Evolutionary conservation across 2,797 vertebrate genomes (phyloP).

Genomic region (Anas bernieri): DNA sequence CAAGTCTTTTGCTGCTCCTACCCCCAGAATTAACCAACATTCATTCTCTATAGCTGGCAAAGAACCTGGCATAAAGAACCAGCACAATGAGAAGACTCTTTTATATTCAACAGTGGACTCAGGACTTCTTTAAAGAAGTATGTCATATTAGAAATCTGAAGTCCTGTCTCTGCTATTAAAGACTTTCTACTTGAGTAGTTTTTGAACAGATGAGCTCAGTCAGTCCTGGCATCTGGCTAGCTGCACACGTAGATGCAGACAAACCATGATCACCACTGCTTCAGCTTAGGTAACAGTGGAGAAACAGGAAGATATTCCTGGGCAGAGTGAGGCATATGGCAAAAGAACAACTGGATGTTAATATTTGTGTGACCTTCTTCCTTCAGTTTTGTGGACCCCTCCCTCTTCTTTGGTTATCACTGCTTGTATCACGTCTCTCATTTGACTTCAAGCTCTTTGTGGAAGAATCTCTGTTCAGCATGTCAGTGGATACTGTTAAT

Average conservation of each 20-base stretch:
- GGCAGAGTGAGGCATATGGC: not conserved
- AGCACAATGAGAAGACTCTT: not conserved
- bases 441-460: not conserved
- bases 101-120: not conserved
- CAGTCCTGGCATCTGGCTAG: not conserved
- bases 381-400: not conserved
- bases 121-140: not conserved
- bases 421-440: not conserved
- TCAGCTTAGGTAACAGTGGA: slow-evolving; percentile 10
- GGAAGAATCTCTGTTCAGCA: not conserved
- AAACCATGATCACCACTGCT: not conserved
- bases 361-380: not conserved
- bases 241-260: not conserved
- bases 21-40: not conserved
- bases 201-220: not conserved
- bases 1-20: not conserved
- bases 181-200: not conserved
- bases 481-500: not conserved
- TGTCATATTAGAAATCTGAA: not conserved
- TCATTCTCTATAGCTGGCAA: not conserved
- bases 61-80: not conserved
- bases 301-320: slow-evolving; percentile 1
- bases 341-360: not conserved
- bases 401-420: not conserved
- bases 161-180: not conserved